phyloP scores from a whole-genome alignment of 2,797 vertebrate genomes.

The Eptatretus atami region DNA sequence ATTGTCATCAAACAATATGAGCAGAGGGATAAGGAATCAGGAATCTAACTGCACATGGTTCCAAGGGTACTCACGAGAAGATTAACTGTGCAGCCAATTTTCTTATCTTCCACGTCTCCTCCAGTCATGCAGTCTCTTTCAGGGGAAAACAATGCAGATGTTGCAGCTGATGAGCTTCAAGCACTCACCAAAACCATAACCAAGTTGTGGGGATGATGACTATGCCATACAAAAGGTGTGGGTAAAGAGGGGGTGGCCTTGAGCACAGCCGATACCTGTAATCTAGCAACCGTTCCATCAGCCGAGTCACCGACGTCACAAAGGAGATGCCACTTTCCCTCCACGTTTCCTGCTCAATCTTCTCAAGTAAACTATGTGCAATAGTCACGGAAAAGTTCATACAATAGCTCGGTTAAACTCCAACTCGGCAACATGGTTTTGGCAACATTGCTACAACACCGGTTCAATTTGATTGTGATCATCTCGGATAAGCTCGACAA shows the following conservation, averaged over 20 bases:
- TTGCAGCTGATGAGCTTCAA: too few species aligned
- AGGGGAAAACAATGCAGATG: slow-evolving; percentile 7
- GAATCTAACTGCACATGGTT: too few species aligned
- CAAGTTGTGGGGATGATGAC: too few species aligned
- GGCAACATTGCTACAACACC: slow-evolving; percentile 8
- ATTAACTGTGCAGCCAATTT: slow-evolving; percentile 94
- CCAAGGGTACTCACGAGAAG: slow-evolving; percentile 35
- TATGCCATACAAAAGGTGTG: neutral
- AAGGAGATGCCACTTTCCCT: slow-evolving; percentile 83
- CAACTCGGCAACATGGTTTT: slow-evolving; percentile 12
- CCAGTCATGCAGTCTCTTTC: slow-evolving; percentile 90
- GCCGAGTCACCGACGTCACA: slow-evolving; percentile 75
- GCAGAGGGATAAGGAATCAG: neutral
- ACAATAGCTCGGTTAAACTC: too few species aligned
- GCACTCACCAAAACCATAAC: too few species aligned
- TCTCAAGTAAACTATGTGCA: slow-evolving; percentile 46
- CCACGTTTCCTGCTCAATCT: slow-evolving; percentile 98
- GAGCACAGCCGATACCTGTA: slow-evolving; percentile 32
- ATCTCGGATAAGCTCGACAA: slow-evolving; percentile 16
- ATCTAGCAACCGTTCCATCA: slow-evolving; percentile 86
- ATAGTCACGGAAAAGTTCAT: too few species aligned
- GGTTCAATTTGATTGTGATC: slow-evolving; percentile 4
- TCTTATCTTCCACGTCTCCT: slow-evolving; percentile 88
- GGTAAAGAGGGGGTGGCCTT: slow-evolving; percentile 1
- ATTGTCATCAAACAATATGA: neutral